These are phyloP conservation scores for Colaptes auratus DNA, from an alignment of 2,113 vertebrate species.

Conservation along the genomic window DNA sequence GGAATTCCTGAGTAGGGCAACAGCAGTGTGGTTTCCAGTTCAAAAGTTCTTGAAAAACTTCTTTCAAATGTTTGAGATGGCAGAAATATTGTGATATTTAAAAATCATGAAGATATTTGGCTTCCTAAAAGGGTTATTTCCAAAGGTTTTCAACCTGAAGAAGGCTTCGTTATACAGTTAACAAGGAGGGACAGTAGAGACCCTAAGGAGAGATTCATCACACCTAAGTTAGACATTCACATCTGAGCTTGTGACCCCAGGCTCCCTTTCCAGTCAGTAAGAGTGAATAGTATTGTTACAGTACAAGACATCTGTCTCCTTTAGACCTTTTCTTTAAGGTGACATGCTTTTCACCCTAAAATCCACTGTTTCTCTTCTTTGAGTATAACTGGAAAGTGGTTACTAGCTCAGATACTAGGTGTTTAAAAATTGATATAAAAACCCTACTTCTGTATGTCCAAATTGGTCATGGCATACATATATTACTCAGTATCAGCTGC, in stretches of 20 bases:
- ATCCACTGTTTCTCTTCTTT: not conserved
- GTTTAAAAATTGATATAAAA: not conserved
- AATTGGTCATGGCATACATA: not conserved
- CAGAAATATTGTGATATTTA: not conserved
- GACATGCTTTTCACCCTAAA: not conserved
- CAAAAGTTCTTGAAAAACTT: not conserved
- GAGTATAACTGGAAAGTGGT: not conserved
- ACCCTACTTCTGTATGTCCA: not conserved
- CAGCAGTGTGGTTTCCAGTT: not conserved
- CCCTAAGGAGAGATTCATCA: constrained; percentile 21
- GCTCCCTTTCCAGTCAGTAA: constrained; percentile 16
- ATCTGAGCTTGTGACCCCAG: constrained; percentile 27
- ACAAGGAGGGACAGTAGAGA: constrained; percentile 18
- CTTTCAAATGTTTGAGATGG: not conserved
- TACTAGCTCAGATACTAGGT: not conserved
- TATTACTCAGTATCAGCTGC: not conserved
- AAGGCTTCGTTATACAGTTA: not conserved
- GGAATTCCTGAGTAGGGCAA: not conserved
- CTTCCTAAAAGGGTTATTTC: not conserved
- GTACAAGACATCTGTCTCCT: not conserved
- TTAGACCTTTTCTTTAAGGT: not conserved
- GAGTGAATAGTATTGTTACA: not conserved
- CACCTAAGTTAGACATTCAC: constrained; percentile 28
- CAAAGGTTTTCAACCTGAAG: not conserved
- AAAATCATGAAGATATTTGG: not conserved